Conservation (phyloP, 2,888 invertebrate species). For the Drosophila paranaensis region DNA sequence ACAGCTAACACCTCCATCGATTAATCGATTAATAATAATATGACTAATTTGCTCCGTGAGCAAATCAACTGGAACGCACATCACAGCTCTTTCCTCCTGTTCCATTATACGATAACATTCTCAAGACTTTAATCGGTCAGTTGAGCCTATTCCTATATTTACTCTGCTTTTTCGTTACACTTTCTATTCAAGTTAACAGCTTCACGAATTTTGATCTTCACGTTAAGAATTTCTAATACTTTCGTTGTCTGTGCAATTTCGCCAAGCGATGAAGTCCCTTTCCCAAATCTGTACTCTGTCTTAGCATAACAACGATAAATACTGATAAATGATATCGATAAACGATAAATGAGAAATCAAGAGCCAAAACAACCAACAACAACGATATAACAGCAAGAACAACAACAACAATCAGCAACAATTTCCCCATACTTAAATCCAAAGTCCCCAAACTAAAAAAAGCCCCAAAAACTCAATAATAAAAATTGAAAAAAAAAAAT, state of each 20-base stretch:
- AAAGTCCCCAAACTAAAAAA: background rate
- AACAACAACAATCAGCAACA: constrained; percentile 15
- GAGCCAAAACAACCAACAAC: background rate
- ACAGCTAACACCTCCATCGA: background rate
- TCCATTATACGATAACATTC: background rate
- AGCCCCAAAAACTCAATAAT: background rate
- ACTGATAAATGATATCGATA: background rate
- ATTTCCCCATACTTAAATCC: constrained; percentile 11
- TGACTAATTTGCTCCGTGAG: background rate
- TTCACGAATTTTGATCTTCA: background rate
- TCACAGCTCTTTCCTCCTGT: too few relatives aligned
- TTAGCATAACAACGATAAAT: constrained; percentile 11
- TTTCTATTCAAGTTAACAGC: background rate
- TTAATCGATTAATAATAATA: background rate
- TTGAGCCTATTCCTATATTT: background rate
- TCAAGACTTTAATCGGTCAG: background rate
- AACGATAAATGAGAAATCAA: constrained; percentile 9
- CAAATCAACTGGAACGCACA: too few relatives aligned
- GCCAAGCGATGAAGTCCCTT: background rate
- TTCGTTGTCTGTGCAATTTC: constrained; percentile 29
- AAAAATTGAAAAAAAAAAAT: background rate
- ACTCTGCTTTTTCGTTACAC: background rate
- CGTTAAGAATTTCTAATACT: background rate
- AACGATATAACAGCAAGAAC: background rate
- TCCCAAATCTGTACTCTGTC: constrained; percentile 19